Percentiles rank a stretch among this genome's conserved stretches.
Evolutionary conservation across 2,797 vertebrate genomes (phyloP).

Genomic region (Gymnoscopelus braueri): DNA sequence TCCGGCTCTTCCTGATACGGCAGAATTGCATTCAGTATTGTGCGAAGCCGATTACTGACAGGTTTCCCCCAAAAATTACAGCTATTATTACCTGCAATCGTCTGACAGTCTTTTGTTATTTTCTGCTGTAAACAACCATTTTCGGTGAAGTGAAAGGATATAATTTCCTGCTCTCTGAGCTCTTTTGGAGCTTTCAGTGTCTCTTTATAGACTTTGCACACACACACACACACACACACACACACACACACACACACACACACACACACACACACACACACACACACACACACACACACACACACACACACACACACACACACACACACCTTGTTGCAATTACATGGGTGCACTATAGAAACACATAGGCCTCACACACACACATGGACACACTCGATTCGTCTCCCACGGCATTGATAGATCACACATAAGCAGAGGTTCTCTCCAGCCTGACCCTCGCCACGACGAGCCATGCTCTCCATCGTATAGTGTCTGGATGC

Average conservation of each 20-base stretch:
- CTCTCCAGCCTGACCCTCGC: neutral
- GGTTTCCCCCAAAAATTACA: neutral
- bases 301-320: too few relatives aligned
- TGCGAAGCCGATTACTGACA: conserved; percentile 1
- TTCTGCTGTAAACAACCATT: neutral
- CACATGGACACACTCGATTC: conserved; percentile 1
- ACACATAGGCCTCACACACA: neutral
- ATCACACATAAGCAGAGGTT: conserved; percentile 1
- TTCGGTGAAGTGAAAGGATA: neutral
- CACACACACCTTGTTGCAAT: neutral
- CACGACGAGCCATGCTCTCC: too few relatives aligned
- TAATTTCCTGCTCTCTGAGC: neutral
- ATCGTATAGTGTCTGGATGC: too few relatives aligned
- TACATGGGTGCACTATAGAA: neutral
- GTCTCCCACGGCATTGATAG: neutral
- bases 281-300: too few relatives aligned
- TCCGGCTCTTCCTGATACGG: neutral
- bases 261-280: too few relatives aligned
- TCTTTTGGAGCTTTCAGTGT: too few relatives aligned
- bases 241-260: too few relatives aligned
- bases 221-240: too few relatives aligned
- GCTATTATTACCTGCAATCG: neutral
- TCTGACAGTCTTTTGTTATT: neutral
- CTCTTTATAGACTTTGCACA: too few relatives aligned
- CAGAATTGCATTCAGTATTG: neutral